A percentile compares a stretch with the other conserved stretches of the same genome.
Evolutionary conservation across 2,113 vertebrate genomes (phyloP).

Genomic region (Sinocyclocheilus rhinocerous): DNA sequence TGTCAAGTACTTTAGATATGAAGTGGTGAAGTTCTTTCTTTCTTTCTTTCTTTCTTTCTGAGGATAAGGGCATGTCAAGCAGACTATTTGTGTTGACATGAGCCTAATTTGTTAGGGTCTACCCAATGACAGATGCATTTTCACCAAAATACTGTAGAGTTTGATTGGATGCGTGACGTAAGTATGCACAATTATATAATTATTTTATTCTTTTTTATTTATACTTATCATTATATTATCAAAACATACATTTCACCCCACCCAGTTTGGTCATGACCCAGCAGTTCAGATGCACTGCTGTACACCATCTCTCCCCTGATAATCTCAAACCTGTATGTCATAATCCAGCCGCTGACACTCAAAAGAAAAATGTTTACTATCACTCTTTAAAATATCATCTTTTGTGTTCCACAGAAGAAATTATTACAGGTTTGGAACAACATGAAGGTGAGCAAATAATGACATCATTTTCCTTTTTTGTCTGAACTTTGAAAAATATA

Average conservation of each 20-base stretch:
- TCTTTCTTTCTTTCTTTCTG: not conserved
- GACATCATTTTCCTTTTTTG: no score
- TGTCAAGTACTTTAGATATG: no score
- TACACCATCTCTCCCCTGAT: not conserved
- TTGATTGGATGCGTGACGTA: not conserved
- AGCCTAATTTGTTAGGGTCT: not conserved
- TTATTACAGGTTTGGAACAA: no score
- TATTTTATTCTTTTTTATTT: not conserved
- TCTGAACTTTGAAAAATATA: no score
- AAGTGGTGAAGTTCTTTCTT: not conserved
- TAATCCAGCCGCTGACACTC: constrained; percentile 19
- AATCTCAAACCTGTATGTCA: constrained; percentile 24
- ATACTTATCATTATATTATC: not conserved
- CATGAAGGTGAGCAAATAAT: no score
- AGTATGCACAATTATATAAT: not conserved
- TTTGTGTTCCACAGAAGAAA: no score
- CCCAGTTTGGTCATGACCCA: not conserved
- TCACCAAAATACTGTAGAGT: no score
- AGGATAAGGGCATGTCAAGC: not conserved
- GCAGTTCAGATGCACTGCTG: not conserved
- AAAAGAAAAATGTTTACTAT: not conserved
- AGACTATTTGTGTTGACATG: not conserved
- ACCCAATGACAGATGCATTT: no score
- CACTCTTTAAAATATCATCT: no score
- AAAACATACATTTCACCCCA: not conserved